These are phyloP conservation scores for Chaitophorus viminalis DNA, from an alignment of 2,888 invertebrate species.

Conservation along the genomic window DNA sequence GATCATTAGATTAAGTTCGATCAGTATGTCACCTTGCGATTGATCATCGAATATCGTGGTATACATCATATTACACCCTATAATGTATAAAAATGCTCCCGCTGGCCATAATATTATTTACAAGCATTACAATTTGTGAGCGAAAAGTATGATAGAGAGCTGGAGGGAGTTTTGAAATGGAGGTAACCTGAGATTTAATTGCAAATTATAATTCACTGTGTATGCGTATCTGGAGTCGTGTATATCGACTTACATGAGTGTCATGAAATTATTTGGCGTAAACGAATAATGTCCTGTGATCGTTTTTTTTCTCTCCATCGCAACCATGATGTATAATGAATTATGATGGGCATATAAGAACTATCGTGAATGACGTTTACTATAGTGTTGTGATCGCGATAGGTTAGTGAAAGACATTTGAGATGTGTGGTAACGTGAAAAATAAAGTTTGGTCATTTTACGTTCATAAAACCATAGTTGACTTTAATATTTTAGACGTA, in stretches of 20 bases:
- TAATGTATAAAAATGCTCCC: too few relatives aligned
- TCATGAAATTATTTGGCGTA: not conserved
- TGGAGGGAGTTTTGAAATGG: not conserved
- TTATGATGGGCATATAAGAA: not conserved
- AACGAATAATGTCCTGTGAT: not conserved
- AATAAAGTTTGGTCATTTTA: too few relatives aligned
- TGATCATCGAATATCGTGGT: not conserved
- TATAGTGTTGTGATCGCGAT: not conserved
- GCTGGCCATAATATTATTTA: too few relatives aligned
- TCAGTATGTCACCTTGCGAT: not conserved
- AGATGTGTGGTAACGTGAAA: not conserved
- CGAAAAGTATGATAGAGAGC: not conserved
- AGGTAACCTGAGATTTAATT: slow-evolving; percentile 3
- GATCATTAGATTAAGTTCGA: not conserved
- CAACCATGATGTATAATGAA: not conserved
- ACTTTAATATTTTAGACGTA: not conserved
- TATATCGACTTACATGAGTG: not conserved
- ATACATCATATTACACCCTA: not conserved
- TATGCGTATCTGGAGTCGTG: not conserved
- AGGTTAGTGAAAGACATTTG: not conserved
- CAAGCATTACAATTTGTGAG: not conserved
- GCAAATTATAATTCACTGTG: not conserved
- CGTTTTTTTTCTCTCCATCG: not conserved
- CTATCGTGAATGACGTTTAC: not conserved
- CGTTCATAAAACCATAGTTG: too few relatives aligned